Percentiles rank a stretch among this genome's conserved stretches.
Conservation (phyloP, 1,140 invertebrate species). For the Ephestia elutella region DNA sequence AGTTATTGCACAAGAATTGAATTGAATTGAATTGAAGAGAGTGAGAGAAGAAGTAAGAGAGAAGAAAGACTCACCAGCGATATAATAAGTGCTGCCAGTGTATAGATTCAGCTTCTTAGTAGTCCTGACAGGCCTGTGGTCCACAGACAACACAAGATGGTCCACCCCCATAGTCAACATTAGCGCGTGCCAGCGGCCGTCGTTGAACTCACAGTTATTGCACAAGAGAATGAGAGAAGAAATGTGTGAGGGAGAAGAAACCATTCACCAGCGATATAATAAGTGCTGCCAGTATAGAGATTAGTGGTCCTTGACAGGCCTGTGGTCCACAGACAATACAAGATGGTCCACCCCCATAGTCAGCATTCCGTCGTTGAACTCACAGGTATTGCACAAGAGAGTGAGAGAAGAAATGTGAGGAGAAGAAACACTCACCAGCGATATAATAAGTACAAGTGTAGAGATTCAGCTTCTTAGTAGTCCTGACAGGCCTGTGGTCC, state of each 20-base stretch:
- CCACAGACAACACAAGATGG: constrained; percentile 81
- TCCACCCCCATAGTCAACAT: constrained; percentile 80
- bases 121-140: constrained; percentile 87
- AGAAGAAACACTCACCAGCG: constrained; percentile 73
- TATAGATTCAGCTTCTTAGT: constrained; percentile 82
- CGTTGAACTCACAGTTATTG: too few species aligned
- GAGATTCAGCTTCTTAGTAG: constrained; percentile 83
- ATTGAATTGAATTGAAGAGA: too few species aligned
- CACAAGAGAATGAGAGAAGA: too few species aligned
- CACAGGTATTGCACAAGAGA: constrained; percentile 26
- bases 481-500: constrained; percentile 87
- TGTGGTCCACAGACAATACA: constrained; percentile 83
- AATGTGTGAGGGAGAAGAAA: too few species aligned
- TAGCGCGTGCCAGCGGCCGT: too few species aligned
- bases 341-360: constrained; percentile 83
- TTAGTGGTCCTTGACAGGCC: constrained; percentile 87
- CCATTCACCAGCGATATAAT: constrained; percentile 83
- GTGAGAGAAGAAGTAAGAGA: too few species aligned
- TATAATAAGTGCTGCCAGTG: constrained; percentile 85
- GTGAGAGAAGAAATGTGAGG: too few species aligned
- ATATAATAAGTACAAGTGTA: constrained; percentile 87
- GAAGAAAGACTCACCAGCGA: constrained; percentile 76
- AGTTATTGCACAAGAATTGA: too few species aligned
- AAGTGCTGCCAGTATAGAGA: constrained; percentile 84
- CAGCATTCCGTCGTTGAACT: constrained; percentile 90